phyloP scores from a whole-genome alignment of 2,888 invertebrate species.

The Julus scandinavius region DNA sequence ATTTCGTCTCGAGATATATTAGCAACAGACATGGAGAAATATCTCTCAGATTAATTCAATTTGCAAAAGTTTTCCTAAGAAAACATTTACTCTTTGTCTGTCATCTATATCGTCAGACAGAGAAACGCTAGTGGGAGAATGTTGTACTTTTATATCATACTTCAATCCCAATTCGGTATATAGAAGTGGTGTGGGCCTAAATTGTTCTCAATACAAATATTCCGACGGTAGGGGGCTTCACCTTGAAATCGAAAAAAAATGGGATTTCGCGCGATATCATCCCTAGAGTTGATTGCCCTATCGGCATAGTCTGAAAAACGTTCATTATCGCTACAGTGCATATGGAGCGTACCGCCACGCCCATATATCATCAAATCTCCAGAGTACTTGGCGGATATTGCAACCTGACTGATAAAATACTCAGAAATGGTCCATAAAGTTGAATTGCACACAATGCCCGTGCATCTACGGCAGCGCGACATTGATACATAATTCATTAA shows the following conservation, averaged over 20 bases:
- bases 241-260: not conserved
- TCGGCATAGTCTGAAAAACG: not conserved
- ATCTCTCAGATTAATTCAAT: not conserved
- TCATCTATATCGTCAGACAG: too few species aligned
- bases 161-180: too few species aligned
- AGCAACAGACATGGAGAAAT: not conserved
- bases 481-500: not conserved
- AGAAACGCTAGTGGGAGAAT: too few species aligned
- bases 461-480: slow-evolving; percentile 7
- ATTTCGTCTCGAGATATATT: not conserved
- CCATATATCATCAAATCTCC: not conserved
- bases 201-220: too few species aligned
- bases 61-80: not conserved
- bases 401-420: slow-evolving; percentile 27
- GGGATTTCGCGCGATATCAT: not conserved
- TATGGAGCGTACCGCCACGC: not conserved
- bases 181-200: too few species aligned
- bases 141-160: too few species aligned
- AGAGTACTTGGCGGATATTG: not conserved
- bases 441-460: not conserved
- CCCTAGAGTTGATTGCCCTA: not conserved
- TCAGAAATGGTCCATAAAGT: not conserved
- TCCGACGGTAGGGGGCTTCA: not conserved
- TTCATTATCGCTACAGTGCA: not conserved
- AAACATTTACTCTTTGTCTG: not conserved